phyloP scores from a whole-genome alignment of 2,888 invertebrate genomes.

The Blastobasis lacticolella region DNA sequence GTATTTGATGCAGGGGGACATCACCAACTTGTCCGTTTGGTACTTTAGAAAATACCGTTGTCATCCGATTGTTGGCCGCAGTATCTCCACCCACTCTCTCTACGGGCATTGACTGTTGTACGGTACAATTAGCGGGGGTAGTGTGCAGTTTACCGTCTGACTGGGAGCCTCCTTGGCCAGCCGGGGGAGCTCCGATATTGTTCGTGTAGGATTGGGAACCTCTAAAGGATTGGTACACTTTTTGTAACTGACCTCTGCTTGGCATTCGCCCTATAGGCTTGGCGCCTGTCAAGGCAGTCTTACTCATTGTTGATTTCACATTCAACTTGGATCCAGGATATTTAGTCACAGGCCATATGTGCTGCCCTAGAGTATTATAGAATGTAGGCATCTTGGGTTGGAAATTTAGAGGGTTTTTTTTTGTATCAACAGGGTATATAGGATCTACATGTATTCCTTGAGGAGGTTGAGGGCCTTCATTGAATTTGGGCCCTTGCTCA shows the following conservation, averaged over 20 bases:
- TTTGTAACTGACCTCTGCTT: slow-evolving; percentile 51
- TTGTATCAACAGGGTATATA: slow-evolving; percentile 45
- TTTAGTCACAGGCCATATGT: slow-evolving; percentile 1
- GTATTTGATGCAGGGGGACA: slow-evolving; percentile 28
- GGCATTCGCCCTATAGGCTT: slow-evolving; percentile 34
- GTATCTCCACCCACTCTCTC: slow-evolving; percentile 54
- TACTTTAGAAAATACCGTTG: too few relatives aligned
- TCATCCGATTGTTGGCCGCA: slow-evolving; percentile 26
- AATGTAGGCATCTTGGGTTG: slow-evolving; percentile 22
- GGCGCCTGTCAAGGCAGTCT: slow-evolving; percentile 46
- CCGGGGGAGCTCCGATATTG: slow-evolving; percentile 33
- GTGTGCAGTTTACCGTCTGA: slow-evolving; percentile 45
- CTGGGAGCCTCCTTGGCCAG: slow-evolving; percentile 25
- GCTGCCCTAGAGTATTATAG: slow-evolving; percentile 61
- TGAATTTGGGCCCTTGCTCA: slow-evolving; percentile 8
- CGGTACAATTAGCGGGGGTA: slow-evolving; percentile 12
- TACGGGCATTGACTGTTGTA: slow-evolving; percentile 25
- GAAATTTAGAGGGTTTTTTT: slow-evolving; percentile 16
- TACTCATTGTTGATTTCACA: slow-evolving; percentile 54
- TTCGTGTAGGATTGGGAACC: slow-evolving; percentile 55
- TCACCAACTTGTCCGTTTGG: slow-evolving; percentile 34
- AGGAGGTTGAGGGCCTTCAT: slow-evolving; percentile 4
- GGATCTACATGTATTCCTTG: slow-evolving; percentile 34
- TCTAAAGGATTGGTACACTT: slow-evolving; percentile 56
- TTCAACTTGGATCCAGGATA: slow-evolving; percentile 9